Conservation (phyloP, 2,888 invertebrate species). For the Epinotia brunnichana region DNA sequence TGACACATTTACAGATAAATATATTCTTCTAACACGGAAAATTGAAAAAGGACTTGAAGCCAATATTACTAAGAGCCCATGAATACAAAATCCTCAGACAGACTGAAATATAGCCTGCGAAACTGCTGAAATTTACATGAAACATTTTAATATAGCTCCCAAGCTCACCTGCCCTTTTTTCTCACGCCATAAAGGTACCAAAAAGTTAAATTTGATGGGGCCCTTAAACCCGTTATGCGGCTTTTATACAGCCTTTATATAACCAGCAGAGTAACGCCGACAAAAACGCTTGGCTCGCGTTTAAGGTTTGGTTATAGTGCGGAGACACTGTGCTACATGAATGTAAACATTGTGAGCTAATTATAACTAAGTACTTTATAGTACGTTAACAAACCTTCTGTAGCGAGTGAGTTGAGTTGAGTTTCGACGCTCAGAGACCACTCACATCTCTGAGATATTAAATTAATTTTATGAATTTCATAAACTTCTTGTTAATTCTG, state of each 20-base stretch:
- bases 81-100: constrained; percentile 78
- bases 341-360: too few relatives aligned
- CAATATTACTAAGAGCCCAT: constrained; percentile 76
- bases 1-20: constrained; percentile 19
- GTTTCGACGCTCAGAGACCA: too few relatives aligned
- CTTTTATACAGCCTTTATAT: constrained; percentile 48
- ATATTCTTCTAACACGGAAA: constrained; percentile 23
- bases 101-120: constrained; percentile 72
- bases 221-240: constrained; percentile 61
- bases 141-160: constrained; percentile 81
- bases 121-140: constrained; percentile 78
- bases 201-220: constrained; percentile 66
- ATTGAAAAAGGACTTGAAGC: constrained; percentile 49
- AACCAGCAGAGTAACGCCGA: constrained; percentile 37
- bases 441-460: too few relatives aligned
- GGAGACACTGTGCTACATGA: constrained; percentile 24
- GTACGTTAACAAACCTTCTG: too few relatives aligned
- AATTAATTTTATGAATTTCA: too few relatives aligned
- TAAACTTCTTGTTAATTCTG: too few relatives aligned
- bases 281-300: constrained; percentile 48
- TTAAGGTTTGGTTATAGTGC: constrained; percentile 40
- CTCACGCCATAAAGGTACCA: constrained; percentile 74
- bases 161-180: constrained; percentile 78
- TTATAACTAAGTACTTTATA: too few relatives aligned
- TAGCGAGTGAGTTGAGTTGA: too few relatives aligned